Evolutionary conservation across 1,140 invertebrate genomes (phyloP).

Genomic region (Mactra quadrangularis): DNA sequence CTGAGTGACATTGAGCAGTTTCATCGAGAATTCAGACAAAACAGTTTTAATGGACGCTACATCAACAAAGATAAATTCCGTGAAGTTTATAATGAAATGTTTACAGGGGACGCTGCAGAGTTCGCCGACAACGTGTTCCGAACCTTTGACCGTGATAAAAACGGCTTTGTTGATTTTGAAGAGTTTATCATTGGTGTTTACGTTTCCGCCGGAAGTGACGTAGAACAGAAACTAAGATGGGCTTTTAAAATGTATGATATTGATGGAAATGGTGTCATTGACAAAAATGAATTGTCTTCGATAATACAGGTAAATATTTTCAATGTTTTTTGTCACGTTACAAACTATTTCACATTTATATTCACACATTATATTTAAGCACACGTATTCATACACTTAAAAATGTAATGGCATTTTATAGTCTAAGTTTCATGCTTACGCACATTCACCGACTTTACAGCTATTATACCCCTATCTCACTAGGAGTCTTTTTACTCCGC

Average conservation of each 20-base stretch:
- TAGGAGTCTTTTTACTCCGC: too few relatives aligned
- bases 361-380: too few relatives aligned
- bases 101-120: conserved; percentile 48
- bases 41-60: background rate
- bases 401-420: too few relatives aligned
- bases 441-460: too few relatives aligned
- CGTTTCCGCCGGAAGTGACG: conserved; percentile 86
- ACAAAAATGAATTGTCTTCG: conserved; percentile 84
- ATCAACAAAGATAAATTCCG: conserved; percentile 38
- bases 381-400: background rate
- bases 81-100: conserved; percentile 61
- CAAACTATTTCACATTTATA: too few relatives aligned
- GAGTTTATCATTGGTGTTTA: conserved; percentile 69
- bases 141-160: conserved; percentile 65
- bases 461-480: too few relatives aligned
- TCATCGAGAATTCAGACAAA: conserved; percentile 2
- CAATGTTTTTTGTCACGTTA: too few relatives aligned
- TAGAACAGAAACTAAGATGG: conserved; percentile 95
- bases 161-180: conserved; percentile 69
- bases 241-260: conserved; percentile 95
- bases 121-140: conserved; percentile 67
- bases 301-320: conserved; percentile 66
- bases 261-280: conserved; percentile 92
- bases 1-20: conserved; percentile 9
- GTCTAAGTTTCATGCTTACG: too few relatives aligned